Conservation (phyloP, 2,113 vertebrate species). For the Rostratula benghalensis region DNA sequence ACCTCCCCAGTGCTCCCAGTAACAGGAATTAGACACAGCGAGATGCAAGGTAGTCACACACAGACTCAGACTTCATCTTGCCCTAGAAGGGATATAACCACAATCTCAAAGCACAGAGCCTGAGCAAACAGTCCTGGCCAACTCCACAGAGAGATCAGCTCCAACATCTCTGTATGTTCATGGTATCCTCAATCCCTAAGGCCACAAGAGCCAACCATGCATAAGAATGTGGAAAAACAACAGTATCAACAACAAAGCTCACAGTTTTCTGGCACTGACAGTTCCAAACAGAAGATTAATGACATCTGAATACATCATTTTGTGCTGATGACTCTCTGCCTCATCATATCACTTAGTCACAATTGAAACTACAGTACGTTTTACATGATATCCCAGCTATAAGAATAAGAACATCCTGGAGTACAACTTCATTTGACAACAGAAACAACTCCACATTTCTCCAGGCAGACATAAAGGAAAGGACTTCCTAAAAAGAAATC, state of each 20-base stretch:
- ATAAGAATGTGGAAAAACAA: background rate
- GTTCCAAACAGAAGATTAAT: background rate
- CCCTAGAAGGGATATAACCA: background rate
- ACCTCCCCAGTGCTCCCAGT: background rate
- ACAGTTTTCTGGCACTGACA: background rate
- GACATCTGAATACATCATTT: background rate
- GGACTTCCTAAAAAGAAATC: background rate
- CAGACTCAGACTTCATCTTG: background rate
- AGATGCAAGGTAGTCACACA: background rate
- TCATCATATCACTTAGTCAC: background rate
- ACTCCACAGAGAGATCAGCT: background rate
- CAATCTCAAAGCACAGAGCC: fast-evolving
- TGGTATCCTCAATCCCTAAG: background rate
- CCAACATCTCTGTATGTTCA: background rate
- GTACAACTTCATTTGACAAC: background rate
- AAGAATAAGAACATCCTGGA: background rate
- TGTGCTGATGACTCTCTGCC: background rate
- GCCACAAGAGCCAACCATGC: background rate
- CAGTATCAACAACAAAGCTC: background rate
- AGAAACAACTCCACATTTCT: background rate
- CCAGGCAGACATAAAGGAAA: background rate
- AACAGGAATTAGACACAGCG: background rate
- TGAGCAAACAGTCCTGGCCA: background rate
- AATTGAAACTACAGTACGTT: background rate
- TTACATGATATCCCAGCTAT: background rate